Evolutionary conservation across 2,113 vertebrate genomes (phyloP), one percentile per base, ranked within the genome.

Genomic region (Deroptyus accipitrinus): DNA sequence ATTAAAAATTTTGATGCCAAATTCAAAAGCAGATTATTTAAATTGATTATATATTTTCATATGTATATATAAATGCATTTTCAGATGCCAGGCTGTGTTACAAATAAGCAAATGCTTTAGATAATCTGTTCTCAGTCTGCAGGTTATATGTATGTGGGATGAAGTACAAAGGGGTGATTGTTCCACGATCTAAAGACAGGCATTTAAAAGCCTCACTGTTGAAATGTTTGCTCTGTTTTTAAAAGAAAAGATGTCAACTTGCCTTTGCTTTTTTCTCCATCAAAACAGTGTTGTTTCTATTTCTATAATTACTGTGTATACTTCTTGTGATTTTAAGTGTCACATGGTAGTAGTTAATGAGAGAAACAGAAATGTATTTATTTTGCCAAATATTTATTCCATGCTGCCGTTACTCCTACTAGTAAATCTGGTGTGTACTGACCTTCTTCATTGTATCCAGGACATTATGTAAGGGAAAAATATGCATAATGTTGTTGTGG

Each of bases 361-460:
- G 84, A 93, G 19, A 94, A 95, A 94, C 94, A 98, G 96, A 94
- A 97, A 97, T 97, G 83, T 59, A 74, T 91, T 90, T 81, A 95
- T 95, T 90, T 94, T 95, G 96, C 96, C 97, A 98, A 97, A 92
- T 95, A 98, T 98, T 97, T 98, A 96, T 95, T 98, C 94, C 92
- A 84, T 96, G 93, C 95, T 96, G 91, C 93, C 80, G 90, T 93
- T 96, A 97, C 97, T 97, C 98, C 98, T 96, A 98, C 98, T 90
- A 91, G 87, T 90, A 92, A 95, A 92, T 91, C 94, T 92, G 86
- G 84, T 82, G 75, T 96, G 96, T 96, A 92, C 75, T 95, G 85
- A 95, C 61, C 78, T 91, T 92, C 86, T 96, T 98, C 96, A 96
- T 96, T 97, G 94, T 97, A 83, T 92, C 86, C 93, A 92, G 89